Evolutionary conservation across 2,113 vertebrate genomes (phyloP).

Genomic region (Lethenteron reissneri): DNA sequence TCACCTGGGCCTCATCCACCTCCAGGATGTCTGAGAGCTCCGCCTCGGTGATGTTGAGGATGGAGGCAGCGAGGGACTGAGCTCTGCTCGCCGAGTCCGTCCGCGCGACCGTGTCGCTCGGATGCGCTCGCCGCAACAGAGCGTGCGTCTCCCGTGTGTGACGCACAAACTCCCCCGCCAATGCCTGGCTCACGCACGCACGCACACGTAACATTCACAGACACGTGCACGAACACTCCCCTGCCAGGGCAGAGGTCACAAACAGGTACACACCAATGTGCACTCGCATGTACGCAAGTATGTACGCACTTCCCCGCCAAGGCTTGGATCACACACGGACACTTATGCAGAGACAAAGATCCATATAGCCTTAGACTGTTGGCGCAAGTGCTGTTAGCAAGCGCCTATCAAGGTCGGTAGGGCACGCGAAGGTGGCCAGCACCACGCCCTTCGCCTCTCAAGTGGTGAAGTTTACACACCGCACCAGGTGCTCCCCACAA

Average conservation of each 20-base stretch:
- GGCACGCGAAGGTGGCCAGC: too few relatives aligned
- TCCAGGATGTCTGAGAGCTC: constrained; percentile 59
- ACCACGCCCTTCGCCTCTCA: too few relatives aligned
- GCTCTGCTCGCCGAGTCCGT: constrained; percentile 47
- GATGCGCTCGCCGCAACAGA: constrained; percentile 29
- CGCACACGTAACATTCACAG: background rate
- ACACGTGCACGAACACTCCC: background rate
- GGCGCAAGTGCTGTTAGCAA: background rate
- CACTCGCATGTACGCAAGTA: too few relatives aligned
- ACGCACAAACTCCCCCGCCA: constrained; percentile 40
- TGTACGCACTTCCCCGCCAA: too few relatives aligned
- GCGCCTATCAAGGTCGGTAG: too few relatives aligned
- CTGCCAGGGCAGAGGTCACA: too few relatives aligned
- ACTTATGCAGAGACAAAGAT: background rate
- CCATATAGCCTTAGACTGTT: background rate
- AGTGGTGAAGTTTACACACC: too few relatives aligned
- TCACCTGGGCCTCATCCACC: constrained; percentile 21
- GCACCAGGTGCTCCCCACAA: too few relatives aligned
- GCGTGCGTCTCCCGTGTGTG: constrained; percentile 34
- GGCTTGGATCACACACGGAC: background rate
- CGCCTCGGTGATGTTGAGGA: constrained; percentile 56
- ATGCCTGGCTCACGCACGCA: constrained; percentile 19
- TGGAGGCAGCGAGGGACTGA: constrained; percentile 53
- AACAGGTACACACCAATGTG: too few relatives aligned
- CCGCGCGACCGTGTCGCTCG: constrained; percentile 20